These are phyloP conservation scores for Gambusia yucatana DNA, from an alignment of 2,797 vertebrate genomes.

Conservation along the genomic window DNA sequence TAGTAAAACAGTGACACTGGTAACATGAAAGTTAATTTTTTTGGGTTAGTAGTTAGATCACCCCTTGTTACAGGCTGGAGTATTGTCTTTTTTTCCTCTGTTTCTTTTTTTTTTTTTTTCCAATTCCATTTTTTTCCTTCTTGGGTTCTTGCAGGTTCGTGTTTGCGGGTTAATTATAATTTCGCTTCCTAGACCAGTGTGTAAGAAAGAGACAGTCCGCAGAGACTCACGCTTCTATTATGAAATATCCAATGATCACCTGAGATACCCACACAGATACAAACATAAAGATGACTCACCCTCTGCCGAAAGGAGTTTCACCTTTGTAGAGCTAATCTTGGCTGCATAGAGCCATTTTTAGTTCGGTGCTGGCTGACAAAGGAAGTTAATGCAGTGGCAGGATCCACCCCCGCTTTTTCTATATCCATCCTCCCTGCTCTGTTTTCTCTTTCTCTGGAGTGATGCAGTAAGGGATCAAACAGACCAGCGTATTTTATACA, in stretches of 20 bases:
- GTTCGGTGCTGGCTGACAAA: conserved; percentile 62
- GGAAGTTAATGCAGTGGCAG: conserved; percentile 55
- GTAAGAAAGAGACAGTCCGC: conserved; percentile 14
- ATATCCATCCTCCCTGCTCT: conserved; percentile 10
- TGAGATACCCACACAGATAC: conserved; percentile 35
- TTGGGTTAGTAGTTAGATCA: conserved; percentile 46
- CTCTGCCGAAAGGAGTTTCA: conserved; percentile 54
- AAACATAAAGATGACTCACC: conserved; percentile 66
- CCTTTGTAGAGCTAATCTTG: conserved; percentile 76
- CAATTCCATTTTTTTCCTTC: conserved; percentile 22
- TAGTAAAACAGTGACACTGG: conserved; percentile 24
- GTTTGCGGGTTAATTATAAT: conserved; percentile 15
- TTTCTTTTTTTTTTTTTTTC: not conserved
- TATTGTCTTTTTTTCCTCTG: not conserved
- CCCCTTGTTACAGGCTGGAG: conserved; percentile 25
- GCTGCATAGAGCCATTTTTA: conserved; percentile 74
- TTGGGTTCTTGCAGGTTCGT: not conserved
- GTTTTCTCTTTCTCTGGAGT: conserved; percentile 34
- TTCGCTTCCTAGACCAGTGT: conserved; percentile 9
- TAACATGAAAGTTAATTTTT: not conserved
- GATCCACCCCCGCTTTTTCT: conserved; percentile 21
- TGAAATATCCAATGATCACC: conserved; percentile 53
- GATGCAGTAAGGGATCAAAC: conserved; percentile 44
- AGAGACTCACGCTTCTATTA: conserved; percentile 33
- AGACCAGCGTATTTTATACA: conserved; percentile 43